These are phyloP conservation scores for Eupsittula cactorum DNA, from an alignment of 2,113 vertebrate genomes.

Conservation along the genomic window DNA sequence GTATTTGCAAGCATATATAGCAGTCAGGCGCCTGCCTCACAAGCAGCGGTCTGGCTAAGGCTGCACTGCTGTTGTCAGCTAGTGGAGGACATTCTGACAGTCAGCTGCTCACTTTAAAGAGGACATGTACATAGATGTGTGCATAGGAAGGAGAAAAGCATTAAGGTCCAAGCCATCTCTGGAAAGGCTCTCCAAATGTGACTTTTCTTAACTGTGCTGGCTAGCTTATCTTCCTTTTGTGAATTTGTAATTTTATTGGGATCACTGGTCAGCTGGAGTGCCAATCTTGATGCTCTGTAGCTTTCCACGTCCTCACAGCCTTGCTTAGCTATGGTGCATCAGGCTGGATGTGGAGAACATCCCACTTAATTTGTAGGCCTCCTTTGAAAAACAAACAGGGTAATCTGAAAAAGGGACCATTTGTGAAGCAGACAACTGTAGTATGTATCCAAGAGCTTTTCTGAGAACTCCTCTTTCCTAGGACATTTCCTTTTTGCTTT, in stretches of 20 bases:
- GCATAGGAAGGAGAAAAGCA: neutral
- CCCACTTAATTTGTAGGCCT: neutral
- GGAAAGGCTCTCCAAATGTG: neutral
- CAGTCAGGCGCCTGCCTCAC: constrained; percentile 33
- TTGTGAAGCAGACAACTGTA: neutral
- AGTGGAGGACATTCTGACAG: neutral
- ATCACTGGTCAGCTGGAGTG: neutral
- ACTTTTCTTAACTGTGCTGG: neutral
- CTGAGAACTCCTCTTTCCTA: neutral
- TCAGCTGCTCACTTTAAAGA: neutral
- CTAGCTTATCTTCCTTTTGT: neutral
- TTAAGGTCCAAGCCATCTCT: neutral
- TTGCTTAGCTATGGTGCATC: neutral
- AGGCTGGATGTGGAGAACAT: neutral
- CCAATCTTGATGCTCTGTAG: neutral
- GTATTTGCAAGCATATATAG: constrained; percentile 32
- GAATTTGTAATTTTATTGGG: neutral
- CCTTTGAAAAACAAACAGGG: neutral
- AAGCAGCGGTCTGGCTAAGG: constrained; percentile 32
- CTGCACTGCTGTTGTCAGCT: constrained; percentile 5
- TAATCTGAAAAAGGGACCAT: neutral
- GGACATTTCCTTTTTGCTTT: neutral
- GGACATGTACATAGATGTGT: neutral
- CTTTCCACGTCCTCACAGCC: neutral
- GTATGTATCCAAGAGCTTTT: neutral